Conservation (phyloP, 2,888 invertebrate genomes). For the Deilephila elpenor region DNA sequence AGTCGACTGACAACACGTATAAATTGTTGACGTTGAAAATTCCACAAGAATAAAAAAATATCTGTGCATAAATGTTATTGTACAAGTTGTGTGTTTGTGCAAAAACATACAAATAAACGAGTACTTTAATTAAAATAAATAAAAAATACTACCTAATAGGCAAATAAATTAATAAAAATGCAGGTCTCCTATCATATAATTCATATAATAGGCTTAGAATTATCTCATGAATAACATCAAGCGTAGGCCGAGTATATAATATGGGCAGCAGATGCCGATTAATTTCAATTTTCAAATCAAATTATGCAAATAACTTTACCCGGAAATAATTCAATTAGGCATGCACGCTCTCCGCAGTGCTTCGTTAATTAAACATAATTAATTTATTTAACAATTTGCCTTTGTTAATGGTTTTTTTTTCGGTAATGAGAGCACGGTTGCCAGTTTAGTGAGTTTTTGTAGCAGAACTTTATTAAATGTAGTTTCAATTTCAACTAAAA, state of each 20-base stretch:
- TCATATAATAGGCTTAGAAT: neutral
- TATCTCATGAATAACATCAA: neutral
- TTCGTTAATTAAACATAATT: conserved; percentile 28
- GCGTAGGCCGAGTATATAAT: neutral
- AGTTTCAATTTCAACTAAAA: no score
- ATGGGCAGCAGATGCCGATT: neutral
- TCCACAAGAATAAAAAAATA: no score
- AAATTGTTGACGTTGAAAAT: no score
- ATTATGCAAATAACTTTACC: conserved; percentile 20
- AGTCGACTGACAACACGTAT: no score
- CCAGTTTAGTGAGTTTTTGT: neutral
- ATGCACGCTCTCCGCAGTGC: conserved; percentile 1
- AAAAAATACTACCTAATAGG: no score
- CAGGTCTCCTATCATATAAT: neutral
- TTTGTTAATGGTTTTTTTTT: neutral
- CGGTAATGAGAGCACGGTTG: neutral
- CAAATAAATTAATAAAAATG: no score
- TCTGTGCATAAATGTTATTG: no score
- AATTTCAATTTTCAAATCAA: conserved; percentile 22
- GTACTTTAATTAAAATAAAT: no score
- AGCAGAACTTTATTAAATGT: no score
- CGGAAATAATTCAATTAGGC: conserved; percentile 29
- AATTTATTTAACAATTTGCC: conserved; percentile 15
- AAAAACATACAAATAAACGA: no score
- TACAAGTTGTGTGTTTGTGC: no score